phyloP scores from a whole-genome alignment of 53 echinoderm and acorn worm species.

The Paracentrotus lividus region DNA sequence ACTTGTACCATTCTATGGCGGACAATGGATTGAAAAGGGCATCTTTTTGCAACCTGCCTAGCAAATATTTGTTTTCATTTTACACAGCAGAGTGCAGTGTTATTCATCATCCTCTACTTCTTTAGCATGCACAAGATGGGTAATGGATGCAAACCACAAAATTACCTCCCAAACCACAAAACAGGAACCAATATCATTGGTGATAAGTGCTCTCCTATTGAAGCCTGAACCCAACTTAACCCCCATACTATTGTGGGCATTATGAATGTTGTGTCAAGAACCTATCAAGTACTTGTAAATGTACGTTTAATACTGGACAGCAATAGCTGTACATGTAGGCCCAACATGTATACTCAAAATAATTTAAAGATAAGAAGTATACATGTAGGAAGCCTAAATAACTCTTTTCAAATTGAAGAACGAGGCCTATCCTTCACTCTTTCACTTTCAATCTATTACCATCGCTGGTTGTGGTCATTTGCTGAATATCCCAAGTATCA shows the following conservation, averaged over 20 bases:
- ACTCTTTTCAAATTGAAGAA: neutral
- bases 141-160: conserved; percentile 45
- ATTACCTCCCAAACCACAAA: conserved; percentile 60
- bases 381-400: no score
- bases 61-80: conserved; percentile 64
- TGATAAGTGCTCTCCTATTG: conserved; percentile 48
- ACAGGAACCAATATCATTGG: conserved; percentile 53
- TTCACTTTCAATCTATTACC: neutral
- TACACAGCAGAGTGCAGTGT: neutral
- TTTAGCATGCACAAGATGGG: neutral
- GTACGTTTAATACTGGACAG: no score
- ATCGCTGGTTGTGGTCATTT: neutral
- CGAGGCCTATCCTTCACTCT: neutral
- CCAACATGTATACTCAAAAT: neutral
- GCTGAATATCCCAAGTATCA: neutral
- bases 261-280: neutral
- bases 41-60: conserved; percentile 33
- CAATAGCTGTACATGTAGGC: neutral
- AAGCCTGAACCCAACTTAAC: neutral
- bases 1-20: conserved; percentile 16
- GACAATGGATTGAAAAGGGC: conserved; percentile 17
- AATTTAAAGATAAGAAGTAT: neutral
- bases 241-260: neutral
- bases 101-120: neutral
- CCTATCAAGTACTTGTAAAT: neutral